Conservation (phyloP, 2,113 vertebrate species). For the Catharus bicknelli region DNA sequence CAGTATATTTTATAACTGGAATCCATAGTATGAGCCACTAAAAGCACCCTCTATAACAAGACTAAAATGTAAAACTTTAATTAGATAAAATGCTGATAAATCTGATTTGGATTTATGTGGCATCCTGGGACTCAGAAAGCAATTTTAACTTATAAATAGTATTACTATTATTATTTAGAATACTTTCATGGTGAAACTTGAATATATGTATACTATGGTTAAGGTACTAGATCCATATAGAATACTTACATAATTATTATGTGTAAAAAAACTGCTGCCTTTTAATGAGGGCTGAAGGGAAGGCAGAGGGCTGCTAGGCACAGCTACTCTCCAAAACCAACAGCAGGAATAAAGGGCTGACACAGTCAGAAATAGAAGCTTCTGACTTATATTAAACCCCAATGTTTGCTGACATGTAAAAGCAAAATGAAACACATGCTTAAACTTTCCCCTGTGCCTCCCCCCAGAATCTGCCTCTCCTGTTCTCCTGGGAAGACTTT, state of each 20-base stretch:
- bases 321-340: neutral
- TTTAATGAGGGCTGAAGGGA: neutral
- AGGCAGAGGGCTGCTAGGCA: neutral
- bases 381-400: neutral
- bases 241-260: neutral
- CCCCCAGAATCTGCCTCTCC: neutral
- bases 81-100: slow-evolving; percentile 54
- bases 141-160: slow-evolving; percentile 17
- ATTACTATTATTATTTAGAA: neutral
- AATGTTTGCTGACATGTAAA: neutral
- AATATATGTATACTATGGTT: neutral
- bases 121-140: neutral
- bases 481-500: neutral
- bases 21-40: neutral
- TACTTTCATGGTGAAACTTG: neutral
- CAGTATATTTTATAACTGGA: slow-evolving; percentile 28
- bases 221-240: neutral
- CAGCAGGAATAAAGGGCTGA: neutral
- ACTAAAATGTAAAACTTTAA: slow-evolving; percentile 45
- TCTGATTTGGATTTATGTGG: slow-evolving; percentile 28
- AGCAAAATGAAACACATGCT: neutral
- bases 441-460: neutral
- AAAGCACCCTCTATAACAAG: slow-evolving; percentile 26
- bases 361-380: neutral
- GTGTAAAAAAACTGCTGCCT: neutral